Evolutionary conservation across 2,113 vertebrate genomes (phyloP), one percentile per base, ranked within the genome.

Genomic region (Passer domesticus): DNA sequence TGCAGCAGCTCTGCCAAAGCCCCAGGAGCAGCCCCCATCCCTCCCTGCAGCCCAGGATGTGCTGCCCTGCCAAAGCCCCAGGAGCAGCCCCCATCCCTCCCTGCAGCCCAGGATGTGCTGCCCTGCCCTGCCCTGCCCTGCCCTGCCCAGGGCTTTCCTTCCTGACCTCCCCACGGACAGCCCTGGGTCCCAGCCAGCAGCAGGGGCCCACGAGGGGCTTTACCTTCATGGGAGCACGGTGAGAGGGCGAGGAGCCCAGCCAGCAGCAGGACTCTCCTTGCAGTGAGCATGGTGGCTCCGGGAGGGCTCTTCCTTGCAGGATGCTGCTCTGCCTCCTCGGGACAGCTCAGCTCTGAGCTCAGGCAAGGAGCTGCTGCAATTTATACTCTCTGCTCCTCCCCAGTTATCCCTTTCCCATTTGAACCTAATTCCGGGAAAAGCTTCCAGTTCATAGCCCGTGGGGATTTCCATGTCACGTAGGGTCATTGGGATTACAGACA

Each of bases 361-460:
- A 31, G 69, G 50, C 63, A 30, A 35, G 33, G 41, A 64, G 37
- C 7, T 35, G 41, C 83, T 60, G 31, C 46, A 44, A 80, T 94
- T 96, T 95, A 81, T 93, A 43, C 84, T 59, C 83, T 83, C 30
- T 21, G 30, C 5, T 18, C 47, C 52, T 43, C 46, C 73, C 16
- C 73, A 49, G 0, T 31, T 13, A 15, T 10, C 27, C 7, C 3
- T 47, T 64, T 90, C 89, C 31, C 3, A 5, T 13, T 64, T 2
- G 1, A 2, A n/a, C 8, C 13, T 15, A 68, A 31, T 74, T 90
- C 16, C 20, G 46, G 23, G 1, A 21, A 73, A 69, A 83, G 53
- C 30, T 31, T 4, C 22, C 0, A 1, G 25, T 78, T n/a, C 13
- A n/a, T 24, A 4, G 3, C 28, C 24, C 2, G 0, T 58, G 91